Base-by-base conservation (phyloP, 1,140 invertebrate species). In the Ericerus pela region DNA sequence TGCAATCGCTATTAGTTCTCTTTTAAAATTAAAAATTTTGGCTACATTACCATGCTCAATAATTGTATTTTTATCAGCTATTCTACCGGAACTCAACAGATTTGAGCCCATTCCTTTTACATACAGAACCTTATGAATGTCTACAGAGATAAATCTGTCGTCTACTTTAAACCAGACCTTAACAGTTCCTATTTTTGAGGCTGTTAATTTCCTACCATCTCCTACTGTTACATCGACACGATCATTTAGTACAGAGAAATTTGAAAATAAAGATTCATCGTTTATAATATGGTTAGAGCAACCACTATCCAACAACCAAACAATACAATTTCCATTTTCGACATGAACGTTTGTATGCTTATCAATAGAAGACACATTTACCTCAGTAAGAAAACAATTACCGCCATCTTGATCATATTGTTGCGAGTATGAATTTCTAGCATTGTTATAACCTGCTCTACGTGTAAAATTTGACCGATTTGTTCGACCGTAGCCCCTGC, bases 291-390 rank as follows among this genome's bases (percentile, higher is more conserved):
- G 61, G 20, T 64, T 55, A 1, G 64, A 63, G 27, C 58, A 58
- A 20, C 63, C 63, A 8, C 61, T 63, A 58, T 65, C 62, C 47
- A 66, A 41, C 24, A 64, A 54, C 53, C 59, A 64, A 22, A 5
- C 16, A 6, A 47, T 47, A 10, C 2, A 14, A 20, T 47, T 3
- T 14, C 20, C 18, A 22, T 10, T 22, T n/a, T n/a, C n/a, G n/a
- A n/a, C n/a, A n/a, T n/a, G n/a, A n/a, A n/a, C n/a, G n/a, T n/a
- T n/a, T n/a, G n/a, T n/a, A n/a, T n/a, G n/a, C n/a, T n/a, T n/a
- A n/a, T n/a, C n/a, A n/a, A n/a, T n/a, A n/a, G n/a, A n/a, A n/a
- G n/a, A n/a, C n/a, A n/a, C n/a, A n/a, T n/a, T n/a, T n/a, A n/a
- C n/a, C n/a, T n/a, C n/a, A n/a, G n/a, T n/a, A n/a, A n/a, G n/a